Evolutionary conservation across 2,113 vertebrate species (phyloP), one percentile per base, ranked within the genome.

Genomic region (Gobiocypris rarus): DNA sequence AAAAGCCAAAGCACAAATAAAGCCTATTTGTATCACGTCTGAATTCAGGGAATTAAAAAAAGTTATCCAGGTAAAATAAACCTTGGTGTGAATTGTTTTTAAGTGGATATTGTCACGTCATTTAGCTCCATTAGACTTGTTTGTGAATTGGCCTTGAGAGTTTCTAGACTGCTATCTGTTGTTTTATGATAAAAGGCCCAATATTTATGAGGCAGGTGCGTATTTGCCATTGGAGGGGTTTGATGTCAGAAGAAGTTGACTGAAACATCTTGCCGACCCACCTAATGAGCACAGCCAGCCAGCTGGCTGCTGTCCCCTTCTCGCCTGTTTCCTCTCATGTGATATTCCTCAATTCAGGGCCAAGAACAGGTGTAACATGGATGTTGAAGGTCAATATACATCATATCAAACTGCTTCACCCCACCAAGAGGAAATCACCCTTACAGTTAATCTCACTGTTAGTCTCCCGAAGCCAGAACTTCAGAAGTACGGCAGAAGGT

Each of bases 181-280:
- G 3, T 22, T 9, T 65, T 58, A 85, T 86, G 75, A 34, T 70
- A 88, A 89, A 71, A 63, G 75, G 84, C 78, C 28, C 82, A 74
- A 81, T 86, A 86, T 88, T 87, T 86, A 88, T 84, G 65, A 79
- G 52, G 58, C 86, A 79, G 75, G 73, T 56, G 76, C 81, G 59
- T 88, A 77, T 80, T 88, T 87, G 84, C 34, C 69, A 70, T 77
- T 22, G 45, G n/a, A 48, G 28, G 69, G 69, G 74, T 59, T 52
- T 63, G 56, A 73, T 73, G 61, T 77, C 76, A 63, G 41, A n/a
- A 77, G 82, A 83, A 86, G 84, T 86, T 85, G 86, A 85, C 70
- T 48, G 38, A 75, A 59, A 71, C 24, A 83, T 86, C 86, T 74
- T 88, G 84, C 70, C 84, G 41, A 69, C 71, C 52, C 24, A 58